Evolutionary conservation across 2,888 invertebrate species (phyloP), one percentile per base, ranked within the genome.

Genomic region (Apodemia hepburni): DNA sequence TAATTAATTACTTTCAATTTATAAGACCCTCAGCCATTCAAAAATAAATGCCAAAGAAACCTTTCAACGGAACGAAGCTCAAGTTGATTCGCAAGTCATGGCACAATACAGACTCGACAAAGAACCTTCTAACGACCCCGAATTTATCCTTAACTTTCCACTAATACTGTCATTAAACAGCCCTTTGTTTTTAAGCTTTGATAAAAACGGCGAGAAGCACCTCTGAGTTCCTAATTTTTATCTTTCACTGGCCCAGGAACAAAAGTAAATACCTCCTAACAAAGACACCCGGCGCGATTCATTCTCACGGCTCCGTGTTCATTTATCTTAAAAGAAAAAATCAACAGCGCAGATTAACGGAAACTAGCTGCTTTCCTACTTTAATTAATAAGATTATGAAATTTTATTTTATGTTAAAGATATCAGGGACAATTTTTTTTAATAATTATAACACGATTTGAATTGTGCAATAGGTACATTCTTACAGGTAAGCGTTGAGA

Each of bases 101-200:
- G 73, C 78, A 86, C 84, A 87, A 85, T 84, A 86, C 82, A 84
- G 75, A 79, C 75, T 75, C 82, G 83, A 87, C 87, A 88, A 88
- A 87, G 85, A 82, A 82, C 79, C 77, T 76, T 66, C 72, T 86
- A 88, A 89, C 84, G 87, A 87, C 81, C 80, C 74, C 77, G 78
- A 89, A 89, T 89, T 88, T 86, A 89, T 88, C 85, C 84, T 80
- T 84, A 87, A 87, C 87, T 88, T 86, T 87, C 84, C 84, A 85
- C 88, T 88, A 88, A 89, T 86, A 85, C 86, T 84, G 79, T 84
- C 87, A 89, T 89, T 87, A 87, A 87, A 87, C 86, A 87, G 84
- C 84, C 87, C 87, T 87, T 88, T 89, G 87, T 88, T 87, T 87
- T 82, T 78, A 75, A 77, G 78, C 83, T 81, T 85, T 88, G 87